Percentiles rank a stretch among this genome's conserved stretches.
Evolutionary conservation across 1,140 invertebrate species (phyloP).

Genomic region (Zeugodacus cucurbitae): DNA sequence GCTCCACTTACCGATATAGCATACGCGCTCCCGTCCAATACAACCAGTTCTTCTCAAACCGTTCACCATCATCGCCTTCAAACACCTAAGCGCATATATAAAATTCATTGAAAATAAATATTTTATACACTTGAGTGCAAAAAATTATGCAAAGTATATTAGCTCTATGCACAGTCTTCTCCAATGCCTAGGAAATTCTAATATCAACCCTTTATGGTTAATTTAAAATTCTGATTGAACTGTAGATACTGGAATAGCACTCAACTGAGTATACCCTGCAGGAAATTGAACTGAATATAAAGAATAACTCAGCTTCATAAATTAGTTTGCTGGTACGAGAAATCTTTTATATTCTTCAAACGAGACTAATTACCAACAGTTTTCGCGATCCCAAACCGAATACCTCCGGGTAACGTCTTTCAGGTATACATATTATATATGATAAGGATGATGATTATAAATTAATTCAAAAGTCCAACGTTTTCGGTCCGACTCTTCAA

Average conservation of each 20-base stretch:
- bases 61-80: slow-evolving; percentile 90
- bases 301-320: not conserved
- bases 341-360: too few relatives aligned
- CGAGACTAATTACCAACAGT: too few relatives aligned
- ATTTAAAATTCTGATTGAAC: not conserved
- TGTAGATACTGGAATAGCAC: not conserved
- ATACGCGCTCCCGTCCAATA: slow-evolving; percentile 91
- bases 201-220: not conserved
- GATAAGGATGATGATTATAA: too few relatives aligned
- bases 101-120: slow-evolving; percentile 57
- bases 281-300: not conserved
- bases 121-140: slow-evolving; percentile 49
- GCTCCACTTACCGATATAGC: slow-evolving; percentile 70
- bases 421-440: too few relatives aligned
- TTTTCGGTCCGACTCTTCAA: too few relatives aligned
- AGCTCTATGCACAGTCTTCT: not conserved
- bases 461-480: too few relatives aligned
- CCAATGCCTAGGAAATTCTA: too few relatives aligned
- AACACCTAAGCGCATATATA: slow-evolving; percentile 71
- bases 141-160: not conserved
- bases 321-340: not conserved
- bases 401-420: too few relatives aligned
- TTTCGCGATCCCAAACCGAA: too few relatives aligned
- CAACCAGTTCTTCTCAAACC: slow-evolving; percentile 92
- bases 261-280: not conserved